These are phyloP conservation scores for Ochlodes sylvanus DNA, from an alignment of 2,888 invertebrate species.

Conservation along the genomic window DNA sequence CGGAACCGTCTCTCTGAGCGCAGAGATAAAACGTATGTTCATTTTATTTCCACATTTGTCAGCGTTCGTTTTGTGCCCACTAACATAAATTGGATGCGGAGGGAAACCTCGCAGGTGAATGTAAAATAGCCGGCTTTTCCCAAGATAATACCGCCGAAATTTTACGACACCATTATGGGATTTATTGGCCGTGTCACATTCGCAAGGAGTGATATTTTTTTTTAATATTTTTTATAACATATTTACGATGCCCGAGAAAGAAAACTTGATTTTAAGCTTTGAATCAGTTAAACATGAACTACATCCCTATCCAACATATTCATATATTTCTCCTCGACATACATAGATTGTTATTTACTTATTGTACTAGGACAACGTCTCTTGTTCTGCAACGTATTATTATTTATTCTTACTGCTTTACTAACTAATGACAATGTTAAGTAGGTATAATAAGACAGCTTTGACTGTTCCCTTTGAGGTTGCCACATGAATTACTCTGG, in stretches of 20 bases:
- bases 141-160: slow-evolving; percentile 83
- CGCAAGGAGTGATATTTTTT: slow-evolving; percentile 71
- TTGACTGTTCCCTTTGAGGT: too few relatives aligned
- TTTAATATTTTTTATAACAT: slow-evolving; percentile 59
- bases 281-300: slow-evolving; percentile 5
- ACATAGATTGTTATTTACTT: too few relatives aligned
- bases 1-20: slow-evolving; percentile 74
- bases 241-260: slow-evolving; percentile 5
- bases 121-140: slow-evolving; percentile 83
- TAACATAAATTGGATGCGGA: slow-evolving; percentile 84
- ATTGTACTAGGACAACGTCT: too few relatives aligned
- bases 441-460: too few relatives aligned
- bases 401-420: too few relatives aligned
- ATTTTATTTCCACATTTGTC: slow-evolving; percentile 85
- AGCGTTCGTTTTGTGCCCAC: slow-evolving; percentile 85
- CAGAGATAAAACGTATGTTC: slow-evolving; percentile 83
- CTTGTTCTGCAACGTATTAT: too few relatives aligned
- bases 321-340: too few relatives aligned
- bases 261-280: slow-evolving; percentile 8
- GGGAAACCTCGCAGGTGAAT: slow-evolving; percentile 84
- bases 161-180: slow-evolving; percentile 83
- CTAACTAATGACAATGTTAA: too few relatives aligned
- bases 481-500: too few relatives aligned
- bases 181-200: slow-evolving; percentile 82
- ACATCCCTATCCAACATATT: neutral